These are phyloP conservation scores for Chrysomallon squamiferum DNA, from an alignment of 1,140 invertebrate genomes.

Conservation along the genomic window DNA sequence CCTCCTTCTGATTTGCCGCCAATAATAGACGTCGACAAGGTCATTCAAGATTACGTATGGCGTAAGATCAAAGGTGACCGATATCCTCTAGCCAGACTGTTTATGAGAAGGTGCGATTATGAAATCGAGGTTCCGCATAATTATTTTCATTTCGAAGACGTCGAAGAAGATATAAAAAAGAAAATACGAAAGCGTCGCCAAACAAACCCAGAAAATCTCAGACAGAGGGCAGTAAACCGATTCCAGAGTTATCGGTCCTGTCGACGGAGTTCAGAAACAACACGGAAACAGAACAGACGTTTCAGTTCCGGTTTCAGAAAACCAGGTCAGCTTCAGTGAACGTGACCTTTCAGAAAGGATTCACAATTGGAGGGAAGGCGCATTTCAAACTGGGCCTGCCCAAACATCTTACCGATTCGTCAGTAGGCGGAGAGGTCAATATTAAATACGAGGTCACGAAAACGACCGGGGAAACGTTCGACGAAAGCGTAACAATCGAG, in stretches of 20 bases:
- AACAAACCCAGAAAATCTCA: neutral
- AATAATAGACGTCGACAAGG: conserved; percentile 24
- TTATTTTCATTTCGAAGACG: conserved; percentile 28
- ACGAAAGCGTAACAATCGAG: conserved; percentile 21
- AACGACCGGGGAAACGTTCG: conserved; percentile 22
- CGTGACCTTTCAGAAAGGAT: conserved; percentile 27
- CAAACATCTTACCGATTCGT: neutral
- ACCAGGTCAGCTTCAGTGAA: conserved; percentile 14
- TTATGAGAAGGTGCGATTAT: conserved; percentile 18
- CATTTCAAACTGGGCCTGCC: conserved; percentile 22
- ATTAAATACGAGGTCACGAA: conserved; percentile 16
- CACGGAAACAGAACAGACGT: conserved; percentile 22
- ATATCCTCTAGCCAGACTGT: conserved; percentile 1
- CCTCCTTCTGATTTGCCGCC: neutral
- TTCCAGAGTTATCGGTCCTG: conserved; percentile 15
- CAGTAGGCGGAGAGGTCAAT: conserved; percentile 9
- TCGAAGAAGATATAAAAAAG: conserved; percentile 1
- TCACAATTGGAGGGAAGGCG: conserved; percentile 25
- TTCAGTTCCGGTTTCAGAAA: conserved; percentile 28
- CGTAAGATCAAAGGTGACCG: neutral
- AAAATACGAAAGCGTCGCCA: neutral
- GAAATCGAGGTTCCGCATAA: conserved; percentile 28
- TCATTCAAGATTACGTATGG: conserved; percentile 26
- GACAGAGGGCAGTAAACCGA: neutral
- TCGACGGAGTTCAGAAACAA: conserved; percentile 26